These are phyloP conservation scores for Drosophila nr. perissopoda DNA, from an alignment of 2,888 invertebrate species.

Conservation along the genomic window DNA sequence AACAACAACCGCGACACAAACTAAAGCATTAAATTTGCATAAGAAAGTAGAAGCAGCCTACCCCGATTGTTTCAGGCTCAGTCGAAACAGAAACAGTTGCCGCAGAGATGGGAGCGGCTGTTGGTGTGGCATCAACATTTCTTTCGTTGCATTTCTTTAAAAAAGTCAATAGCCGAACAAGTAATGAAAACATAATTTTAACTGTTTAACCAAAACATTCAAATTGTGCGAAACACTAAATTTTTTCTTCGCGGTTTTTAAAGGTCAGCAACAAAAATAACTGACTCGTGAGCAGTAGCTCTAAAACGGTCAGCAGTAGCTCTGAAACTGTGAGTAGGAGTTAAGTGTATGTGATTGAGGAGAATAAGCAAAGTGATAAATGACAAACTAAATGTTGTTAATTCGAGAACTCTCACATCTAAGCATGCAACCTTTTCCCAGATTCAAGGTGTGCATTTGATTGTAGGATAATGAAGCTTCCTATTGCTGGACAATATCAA, in stretches of 20 bases:
- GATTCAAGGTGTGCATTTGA: not conserved
- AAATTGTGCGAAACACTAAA: not conserved
- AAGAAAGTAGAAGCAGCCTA: slow-evolving; percentile 28
- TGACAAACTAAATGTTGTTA: not conserved
- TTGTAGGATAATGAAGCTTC: not conserved
- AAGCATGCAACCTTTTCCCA: not conserved
- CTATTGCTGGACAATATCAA: not conserved
- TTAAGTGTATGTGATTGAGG: not conserved
- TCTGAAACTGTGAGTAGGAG: not conserved
- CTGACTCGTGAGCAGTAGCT: not conserved
- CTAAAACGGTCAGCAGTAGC: no score
- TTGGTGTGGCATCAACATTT: not conserved
- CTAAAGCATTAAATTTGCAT: slow-evolving; percentile 60
- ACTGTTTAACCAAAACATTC: not conserved
- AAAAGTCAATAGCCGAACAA: not conserved
- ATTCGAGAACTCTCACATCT: not conserved
- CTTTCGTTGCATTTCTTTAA: not conserved
- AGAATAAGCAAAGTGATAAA: not conserved
- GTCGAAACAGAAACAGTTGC: not conserved
- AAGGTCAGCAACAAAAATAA: not conserved
- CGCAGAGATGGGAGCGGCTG: not conserved
- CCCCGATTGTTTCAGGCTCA: not conserved
- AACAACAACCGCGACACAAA: slow-evolving; percentile 16
- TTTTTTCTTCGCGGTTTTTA: not conserved
- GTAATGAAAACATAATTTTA: not conserved